Evolutionary conservation across 2,888 invertebrate genomes (phyloP), one percentile per base, ranked within the genome.

Genomic region (Platypus cylindrus): DNA sequence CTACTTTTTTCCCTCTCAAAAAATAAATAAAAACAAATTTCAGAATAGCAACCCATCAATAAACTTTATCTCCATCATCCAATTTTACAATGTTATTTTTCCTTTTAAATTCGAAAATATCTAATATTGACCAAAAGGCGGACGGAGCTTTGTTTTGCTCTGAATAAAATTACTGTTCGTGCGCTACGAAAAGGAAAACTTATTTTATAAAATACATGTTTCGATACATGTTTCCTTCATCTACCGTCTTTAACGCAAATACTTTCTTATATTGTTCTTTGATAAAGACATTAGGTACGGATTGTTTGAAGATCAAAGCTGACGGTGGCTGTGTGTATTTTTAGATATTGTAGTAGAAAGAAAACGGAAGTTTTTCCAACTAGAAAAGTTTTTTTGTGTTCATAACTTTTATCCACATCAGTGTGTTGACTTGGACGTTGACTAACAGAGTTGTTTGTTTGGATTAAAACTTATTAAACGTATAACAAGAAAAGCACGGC

Each of bases 61-160:
- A 15, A 17, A 25, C 18, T 18, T 23, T 24, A 14, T 17, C 9
- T 15, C 14, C 46, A 46, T 45, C 45, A 52, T 52, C 52, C 53
- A 52, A 53, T 53, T 53, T 52, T 42, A n/a, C n/a, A 41, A 51
- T 51, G 49, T 53, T 53, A 53, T 53, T 51, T n/a, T 52, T 47
- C 48, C 48, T 48, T 46, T 49, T 48, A 49, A n/a, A n/a, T n/a
- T n/a, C n/a, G n/a, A n/a, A 50, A 32, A 48, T 48, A 49, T 49
- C 50, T 48, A 48, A 50, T 52, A 52, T 51, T 50, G 53, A 52
- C 49, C 50, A 24, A n/a, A n/a, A n/a, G n/a, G n/a, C n/a, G n/a
- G n/a, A n/a, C n/a, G n/a, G 30, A 32, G 27, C 28, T 36, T 36
- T 43, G 39, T 38, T 38, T 38, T n/a, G n/a, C n/a, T n/a, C 23